Evolutionary conservation across 2,888 invertebrate genomes (phyloP).

Genomic region (Cephonodes hylas): DNA sequence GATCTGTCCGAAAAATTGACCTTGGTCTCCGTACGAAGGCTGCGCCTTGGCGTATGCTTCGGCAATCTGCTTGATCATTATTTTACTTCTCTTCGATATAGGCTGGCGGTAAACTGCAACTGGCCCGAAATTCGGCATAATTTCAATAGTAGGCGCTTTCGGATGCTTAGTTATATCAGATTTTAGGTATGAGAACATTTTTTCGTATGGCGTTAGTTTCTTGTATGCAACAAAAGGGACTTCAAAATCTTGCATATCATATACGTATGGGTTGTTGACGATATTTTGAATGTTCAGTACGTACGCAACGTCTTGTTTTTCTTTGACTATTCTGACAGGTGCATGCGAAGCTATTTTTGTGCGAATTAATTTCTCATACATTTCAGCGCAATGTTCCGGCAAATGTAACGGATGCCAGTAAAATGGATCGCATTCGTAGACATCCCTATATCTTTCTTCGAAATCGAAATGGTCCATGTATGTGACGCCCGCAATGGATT

Average conservation of each 20-base stretch:
- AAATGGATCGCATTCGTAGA: constrained; percentile 63
- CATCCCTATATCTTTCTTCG: constrained; percentile 53
- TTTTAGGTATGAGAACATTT: constrained; percentile 49
- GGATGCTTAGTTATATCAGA: constrained; percentile 50
- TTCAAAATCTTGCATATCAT: background rate
- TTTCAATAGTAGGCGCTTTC: constrained; percentile 43
- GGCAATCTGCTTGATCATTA: constrained; percentile 51
- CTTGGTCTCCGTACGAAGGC: constrained; percentile 20
- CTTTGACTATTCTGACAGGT: constrained; percentile 39
- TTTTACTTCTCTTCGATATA: constrained; percentile 53
- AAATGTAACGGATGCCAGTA: constrained; percentile 69
- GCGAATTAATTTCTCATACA: constrained; percentile 54
- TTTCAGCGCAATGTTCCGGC: constrained; percentile 55
- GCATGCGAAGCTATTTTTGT: constrained; percentile 32
- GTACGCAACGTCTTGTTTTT: constrained; percentile 21
- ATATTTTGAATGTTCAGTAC: background rate
- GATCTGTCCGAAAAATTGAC: constrained; percentile 25
- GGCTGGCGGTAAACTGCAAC: constrained; percentile 62
- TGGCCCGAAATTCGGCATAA: constrained; percentile 52
- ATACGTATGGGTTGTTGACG: background rate
- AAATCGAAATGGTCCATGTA: constrained; percentile 66
- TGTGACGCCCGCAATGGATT: constrained; percentile 63
- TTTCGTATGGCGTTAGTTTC: constrained; percentile 38
- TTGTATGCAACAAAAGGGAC: background rate
- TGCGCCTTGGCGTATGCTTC: constrained; percentile 37